Conservation (phyloP, 2,113 vertebrate species). For the Dermatemys mawii region DNA sequence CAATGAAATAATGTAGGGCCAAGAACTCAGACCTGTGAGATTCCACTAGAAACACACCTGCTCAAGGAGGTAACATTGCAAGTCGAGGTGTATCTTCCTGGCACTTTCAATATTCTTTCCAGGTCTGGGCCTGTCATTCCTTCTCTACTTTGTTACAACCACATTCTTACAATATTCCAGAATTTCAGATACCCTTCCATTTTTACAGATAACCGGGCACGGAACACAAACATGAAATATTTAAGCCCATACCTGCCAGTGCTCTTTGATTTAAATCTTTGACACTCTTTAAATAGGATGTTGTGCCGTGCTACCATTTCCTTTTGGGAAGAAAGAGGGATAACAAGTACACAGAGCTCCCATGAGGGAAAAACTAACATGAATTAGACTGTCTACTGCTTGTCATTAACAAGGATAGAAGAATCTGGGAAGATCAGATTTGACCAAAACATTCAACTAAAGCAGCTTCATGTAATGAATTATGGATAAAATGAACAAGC, state of each 20-base stretch:
- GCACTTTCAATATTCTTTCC: neutral
- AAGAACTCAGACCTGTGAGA: too few relatives aligned
- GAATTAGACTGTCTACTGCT: neutral
- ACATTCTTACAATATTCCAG: neutral
- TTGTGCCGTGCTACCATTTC: neutral
- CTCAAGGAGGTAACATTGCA: neutral
- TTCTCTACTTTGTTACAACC: neutral
- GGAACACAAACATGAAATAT: neutral
- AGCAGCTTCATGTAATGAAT: neutral
- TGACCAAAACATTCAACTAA: neutral
- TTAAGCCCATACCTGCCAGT: neutral
- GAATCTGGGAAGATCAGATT: accelerated
- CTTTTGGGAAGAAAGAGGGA: neutral
- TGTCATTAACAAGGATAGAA: neutral
- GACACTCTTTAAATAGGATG: neutral
- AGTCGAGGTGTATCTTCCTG: neutral
- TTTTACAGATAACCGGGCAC: neutral
- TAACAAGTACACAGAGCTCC: neutral
- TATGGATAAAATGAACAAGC: neutral
- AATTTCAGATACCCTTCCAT: neutral
- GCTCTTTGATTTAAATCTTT: conserved; percentile 20
- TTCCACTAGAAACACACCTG: neutral
- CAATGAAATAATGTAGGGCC: neutral
- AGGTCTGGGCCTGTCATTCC: neutral
- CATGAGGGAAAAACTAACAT: neutral